phyloP scores from a whole-genome alignment of 2,888 invertebrate genomes.

The Cataglyphis albicans region DNA sequence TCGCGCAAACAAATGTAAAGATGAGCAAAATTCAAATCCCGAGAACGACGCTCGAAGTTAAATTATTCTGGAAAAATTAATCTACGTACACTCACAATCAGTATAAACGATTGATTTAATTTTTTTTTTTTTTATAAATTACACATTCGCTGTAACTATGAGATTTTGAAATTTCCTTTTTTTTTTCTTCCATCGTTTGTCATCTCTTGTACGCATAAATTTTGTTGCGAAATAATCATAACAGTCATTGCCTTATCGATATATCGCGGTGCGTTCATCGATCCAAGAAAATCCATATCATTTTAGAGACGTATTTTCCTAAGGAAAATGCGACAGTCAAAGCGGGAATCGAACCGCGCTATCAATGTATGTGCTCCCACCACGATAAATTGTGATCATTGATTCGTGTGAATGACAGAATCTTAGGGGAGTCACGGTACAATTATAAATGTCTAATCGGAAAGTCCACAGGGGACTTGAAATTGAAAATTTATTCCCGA shows the following conservation, averaged over 20 bases:
- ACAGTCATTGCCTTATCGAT: not conserved
- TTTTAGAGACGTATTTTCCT: slow-evolving; percentile 7
- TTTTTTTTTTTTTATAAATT: not conserved
- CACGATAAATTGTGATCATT: slow-evolving; percentile 21
- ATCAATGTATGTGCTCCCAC: slow-evolving; percentile 1
- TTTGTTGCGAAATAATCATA: not conserved
- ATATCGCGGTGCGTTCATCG: not conserved
- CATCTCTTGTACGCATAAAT: not conserved
- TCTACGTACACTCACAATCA: not conserved
- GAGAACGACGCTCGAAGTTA: not conserved
- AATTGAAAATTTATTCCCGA: slow-evolving; percentile 22
- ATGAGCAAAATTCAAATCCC: not conserved
- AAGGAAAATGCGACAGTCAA: not conserved
- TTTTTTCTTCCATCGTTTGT: not conserved
- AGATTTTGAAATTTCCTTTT: not conserved
- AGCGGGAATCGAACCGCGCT: slow-evolving; percentile 5
- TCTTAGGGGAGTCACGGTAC: slow-evolving; percentile 10
- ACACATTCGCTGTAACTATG: not conserved
- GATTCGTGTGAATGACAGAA: slow-evolving; percentile 15
- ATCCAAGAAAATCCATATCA: not conserved
- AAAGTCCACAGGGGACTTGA: slow-evolving; percentile 30
- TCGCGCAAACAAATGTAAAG: not conserved
- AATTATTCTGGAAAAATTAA: not conserved
- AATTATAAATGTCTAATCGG: not conserved
- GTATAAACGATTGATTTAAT: not conserved